These are phyloP conservation scores for Meteorus sp. DNA, from an alignment of 1,140 invertebrate genomes.

Conservation along the genomic window DNA sequence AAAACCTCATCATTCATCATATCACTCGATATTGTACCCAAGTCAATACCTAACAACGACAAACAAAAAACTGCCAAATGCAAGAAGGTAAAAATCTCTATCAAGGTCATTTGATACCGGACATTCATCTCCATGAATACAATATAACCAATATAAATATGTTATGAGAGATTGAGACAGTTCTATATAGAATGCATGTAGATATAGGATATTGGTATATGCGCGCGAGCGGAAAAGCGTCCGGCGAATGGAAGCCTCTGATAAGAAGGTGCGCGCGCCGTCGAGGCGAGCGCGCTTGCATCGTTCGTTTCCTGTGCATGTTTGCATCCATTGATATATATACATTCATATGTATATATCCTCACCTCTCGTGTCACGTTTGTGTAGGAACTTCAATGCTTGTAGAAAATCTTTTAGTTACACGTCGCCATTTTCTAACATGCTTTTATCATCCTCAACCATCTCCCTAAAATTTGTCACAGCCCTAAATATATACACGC, in stretches of 20 bases:
- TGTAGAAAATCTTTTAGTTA: conserved; percentile 30
- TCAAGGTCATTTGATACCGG: no score
- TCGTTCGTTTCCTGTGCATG: conserved; percentile 28
- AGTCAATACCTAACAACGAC: no score
- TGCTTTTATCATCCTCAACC: not conserved
- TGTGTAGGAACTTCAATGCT: conserved; percentile 45
- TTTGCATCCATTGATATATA: conserved; percentile 24
- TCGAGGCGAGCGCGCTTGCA: conserved; percentile 19
- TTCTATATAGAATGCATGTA: not conserved
- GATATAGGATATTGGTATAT: conserved; percentile 7
- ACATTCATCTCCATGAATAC: no score
- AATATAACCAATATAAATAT: no score
- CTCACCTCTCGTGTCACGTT: conserved; percentile 3
- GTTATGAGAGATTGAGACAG: no score
- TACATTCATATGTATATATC: no score
- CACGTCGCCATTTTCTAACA: not conserved
- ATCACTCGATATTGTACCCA: no score
- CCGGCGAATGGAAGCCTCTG: conserved; percentile 19
- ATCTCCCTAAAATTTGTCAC: no score
- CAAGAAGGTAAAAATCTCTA: no score
- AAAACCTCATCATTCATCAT: no score
- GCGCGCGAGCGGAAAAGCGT: conserved; percentile 1
- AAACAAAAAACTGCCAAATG: no score
- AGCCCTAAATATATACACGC: no score
- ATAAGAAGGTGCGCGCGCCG: conserved; percentile 26